Evolutionary conservation across 2,888 invertebrate species (phyloP), one percentile per base, ranked within the genome.

Genomic region (Lithosia quadra): DNA sequence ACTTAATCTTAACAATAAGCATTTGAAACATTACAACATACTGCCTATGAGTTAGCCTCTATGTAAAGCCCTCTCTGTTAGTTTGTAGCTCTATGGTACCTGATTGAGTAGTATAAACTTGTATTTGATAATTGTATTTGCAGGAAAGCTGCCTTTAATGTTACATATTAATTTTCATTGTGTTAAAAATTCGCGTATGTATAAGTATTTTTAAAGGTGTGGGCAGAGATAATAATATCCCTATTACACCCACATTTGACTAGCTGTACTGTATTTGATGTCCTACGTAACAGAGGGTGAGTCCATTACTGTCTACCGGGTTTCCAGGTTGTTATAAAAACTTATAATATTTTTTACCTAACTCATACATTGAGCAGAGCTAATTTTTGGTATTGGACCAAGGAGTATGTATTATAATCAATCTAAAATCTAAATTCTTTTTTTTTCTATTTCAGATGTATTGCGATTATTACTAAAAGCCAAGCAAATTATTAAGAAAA

Each of bases 1-100:
- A 94, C 94, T 92, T 91, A 88, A 91, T 91, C 87, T 90, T 85
- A 91, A 93, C 92, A 92, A 91, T 91, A 88, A 88, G 86, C 79
- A 80, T 85, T 84, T 68, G 68, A 76, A 81, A 83, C 83, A 86
- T 88, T 87, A 86, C 86, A 85, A 87, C 85, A 87, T 83, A 78
- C 78, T 80, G 72, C 78, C 77, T 76, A 78, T 71, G 68, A 68
- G 67, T 76, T 71, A 72, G 67, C 69, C 74, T 68, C 62, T 72
- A n/a, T n/a, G n/a, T n/a, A 63, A 66, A 43, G 74, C 33, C 63
- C 62, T 63, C 67, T 81, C 80, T 80, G 57, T 68, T 69, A 59
- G 66, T 75, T 63, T 63, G 61, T 72, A 59, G 61, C 64, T 78
- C 80, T 80, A 39, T 77, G 72, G 72, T 55, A 24, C 58, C 73